Percentiles rank a stretch among this genome's conserved stretches.
Conservation (phyloP, 2,113 vertebrate genomes). For the Rhynchopsitta pachyrhyncha region DNA sequence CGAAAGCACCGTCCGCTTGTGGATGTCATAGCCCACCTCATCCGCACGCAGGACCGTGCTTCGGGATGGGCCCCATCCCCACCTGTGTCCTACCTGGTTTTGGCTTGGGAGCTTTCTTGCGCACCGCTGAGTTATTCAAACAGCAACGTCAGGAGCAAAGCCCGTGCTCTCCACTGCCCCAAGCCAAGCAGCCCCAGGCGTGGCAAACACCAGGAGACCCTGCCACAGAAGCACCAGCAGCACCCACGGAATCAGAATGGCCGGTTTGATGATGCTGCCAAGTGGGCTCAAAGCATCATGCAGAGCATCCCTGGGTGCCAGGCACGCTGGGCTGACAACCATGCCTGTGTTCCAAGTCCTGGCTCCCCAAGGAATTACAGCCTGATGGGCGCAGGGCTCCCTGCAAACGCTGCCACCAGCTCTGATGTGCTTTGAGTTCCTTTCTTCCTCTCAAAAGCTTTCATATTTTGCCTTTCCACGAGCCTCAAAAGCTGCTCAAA, state of each 20-base stretch:
- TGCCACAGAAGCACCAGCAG: neutral
- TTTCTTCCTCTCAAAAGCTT: neutral
- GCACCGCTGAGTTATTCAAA: neutral
- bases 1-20: neutral
- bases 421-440: neutral
- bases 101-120: neutral
- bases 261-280: neutral
- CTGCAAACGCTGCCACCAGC: neutral
- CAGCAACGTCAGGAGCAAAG: neutral
- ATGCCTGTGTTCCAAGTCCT: neutral
- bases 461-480: fast-evolving
- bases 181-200: neutral
- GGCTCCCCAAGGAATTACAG: neutral
- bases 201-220: fast-evolving
- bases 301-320: neutral
- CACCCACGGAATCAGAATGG: fast-evolving
- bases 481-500: neutral
- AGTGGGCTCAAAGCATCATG: neutral
- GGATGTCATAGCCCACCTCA: neutral
- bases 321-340: fast-evolving
- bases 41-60: neutral
- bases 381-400: neutral
- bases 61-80: neutral
- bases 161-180: fast-evolving
- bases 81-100: neutral